Base-by-base conservation (phyloP, 2,888 invertebrate species). In the Omphaloscelis lunosa region DNA sequence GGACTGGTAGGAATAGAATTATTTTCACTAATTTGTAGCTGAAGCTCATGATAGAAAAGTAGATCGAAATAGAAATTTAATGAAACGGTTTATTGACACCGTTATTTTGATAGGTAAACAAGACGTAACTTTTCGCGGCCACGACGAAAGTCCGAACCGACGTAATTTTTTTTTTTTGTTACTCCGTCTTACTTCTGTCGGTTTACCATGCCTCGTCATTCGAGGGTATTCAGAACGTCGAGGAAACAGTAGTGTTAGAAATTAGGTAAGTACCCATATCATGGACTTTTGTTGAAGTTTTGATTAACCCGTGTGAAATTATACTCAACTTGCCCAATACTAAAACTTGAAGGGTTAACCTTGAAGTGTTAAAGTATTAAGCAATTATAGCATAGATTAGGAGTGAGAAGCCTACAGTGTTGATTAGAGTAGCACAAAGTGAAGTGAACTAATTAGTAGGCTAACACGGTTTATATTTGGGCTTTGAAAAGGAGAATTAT, bases 291-390 rank as follows among this genome's bases (percentile, higher is more conserved):
- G 65, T 78, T 27, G 53, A 59, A 82, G 70, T 80, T 68, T 82
- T 34, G 77, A 70, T 80, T 59, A 82, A 29, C 20, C 11, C 58
- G 53, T 82, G 77, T 65, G 65, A 80, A 82, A 65, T 77, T 75
- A 61, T 59, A 65, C 51, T 29, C 29, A 82, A 80, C 69, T 68
- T 65, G 7, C n/a, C 20, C 53, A 76, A 45, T 67, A 62, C n/a
- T 75, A 56, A 39, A 51, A 63, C 58, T 69, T 65, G 62, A 82
- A 69, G 63, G 20, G 17, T 76, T 45, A 29, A 27, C 51, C 61
- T 63, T 59, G 29, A 34, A 62, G 51, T 34, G 34, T 67, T 67
- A 11, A 15, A 61, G 59, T 58, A 63, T 68, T 68, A 39, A 45
- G 51, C 39, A 80, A 82, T 23, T 65, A 79, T 51, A 34, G 29